Percentiles rank a stretch among this genome's conserved stretches.
These are phyloP conservation scores for Gobio gobio DNA, from an alignment of 2,113 vertebrate species.

Conservation along the genomic window DNA sequence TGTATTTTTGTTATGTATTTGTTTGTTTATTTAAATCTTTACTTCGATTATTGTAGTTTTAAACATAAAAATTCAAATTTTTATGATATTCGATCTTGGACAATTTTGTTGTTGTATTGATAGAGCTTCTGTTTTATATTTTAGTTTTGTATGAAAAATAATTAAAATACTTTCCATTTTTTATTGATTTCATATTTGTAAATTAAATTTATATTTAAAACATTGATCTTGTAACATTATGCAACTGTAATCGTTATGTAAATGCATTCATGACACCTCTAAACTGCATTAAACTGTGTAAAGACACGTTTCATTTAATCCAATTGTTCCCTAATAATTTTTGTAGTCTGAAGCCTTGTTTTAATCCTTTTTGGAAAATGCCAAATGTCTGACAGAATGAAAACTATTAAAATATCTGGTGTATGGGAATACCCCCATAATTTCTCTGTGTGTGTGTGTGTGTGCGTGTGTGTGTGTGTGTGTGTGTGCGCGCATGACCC, in stretches of 20 bases:
- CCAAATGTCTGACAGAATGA: background rate
- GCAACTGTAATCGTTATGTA: background rate
- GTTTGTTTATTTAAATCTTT: too few species aligned
- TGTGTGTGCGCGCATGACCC: background rate
- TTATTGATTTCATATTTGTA: background rate
- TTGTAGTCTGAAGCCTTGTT: background rate
- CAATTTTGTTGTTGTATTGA: background rate
- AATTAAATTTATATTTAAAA: background rate
- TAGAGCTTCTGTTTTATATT: background rate
- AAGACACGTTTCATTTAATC: background rate
- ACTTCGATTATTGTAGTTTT: background rate
- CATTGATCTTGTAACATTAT: background rate
- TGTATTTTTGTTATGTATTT: background rate
- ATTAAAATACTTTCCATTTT: background rate
- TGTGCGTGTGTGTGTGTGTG: background rate
- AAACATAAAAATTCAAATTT: too few species aligned
- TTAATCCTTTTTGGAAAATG: background rate
- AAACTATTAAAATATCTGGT: too few species aligned
- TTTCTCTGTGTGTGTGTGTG: conserved; percentile 24
- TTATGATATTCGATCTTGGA: too few species aligned
- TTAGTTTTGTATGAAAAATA: background rate
- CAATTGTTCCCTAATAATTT: background rate
- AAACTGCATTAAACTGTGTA: background rate
- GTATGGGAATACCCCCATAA: background rate
- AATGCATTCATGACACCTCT: background rate